A percentile compares a stretch with the other conserved stretches of the same genome.
These are phyloP conservation scores for Sycophila texana DNA, from an alignment of 2,888 invertebrate species.

Conservation along the genomic window DNA sequence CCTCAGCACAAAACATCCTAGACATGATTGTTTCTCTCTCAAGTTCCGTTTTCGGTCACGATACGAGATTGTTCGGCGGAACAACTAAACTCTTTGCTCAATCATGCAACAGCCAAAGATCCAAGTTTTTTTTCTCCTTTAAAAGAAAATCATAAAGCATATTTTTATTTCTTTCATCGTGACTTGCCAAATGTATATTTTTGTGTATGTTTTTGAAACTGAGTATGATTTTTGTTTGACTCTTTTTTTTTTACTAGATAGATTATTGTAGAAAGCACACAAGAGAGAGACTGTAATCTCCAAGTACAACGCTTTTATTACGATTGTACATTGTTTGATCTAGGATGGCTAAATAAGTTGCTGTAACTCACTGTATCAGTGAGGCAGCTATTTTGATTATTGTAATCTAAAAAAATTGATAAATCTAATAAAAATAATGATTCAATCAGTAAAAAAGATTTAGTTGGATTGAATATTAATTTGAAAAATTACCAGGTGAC, in stretches of 20 bases:
- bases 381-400: constrained; percentile 69
- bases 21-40: constrained; percentile 58
- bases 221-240: constrained; percentile 46
- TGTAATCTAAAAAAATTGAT: constrained; percentile 71
- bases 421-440: constrained; percentile 61
- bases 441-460: constrained; percentile 54
- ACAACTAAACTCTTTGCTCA: constrained; percentile 40
- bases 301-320: constrained; percentile 56
- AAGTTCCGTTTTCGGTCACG: constrained; percentile 34
- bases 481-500: constrained; percentile 27
- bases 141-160: constrained; percentile 23
- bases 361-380: constrained; percentile 74
- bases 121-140: constrained; percentile 39
- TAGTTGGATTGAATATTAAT: constrained; percentile 49
- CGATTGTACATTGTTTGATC: constrained; percentile 56
- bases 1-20: constrained; percentile 68
- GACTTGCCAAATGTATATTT: constrained; percentile 57
- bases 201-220: constrained; percentile 51
- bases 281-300: constrained; percentile 55
- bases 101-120: constrained; percentile 62
- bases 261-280: constrained; percentile 51
- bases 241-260: constrained; percentile 53
- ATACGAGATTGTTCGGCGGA: constrained; percentile 26
- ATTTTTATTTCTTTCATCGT: constrained; percentile 42
- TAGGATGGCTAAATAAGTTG: constrained; percentile 57